Base-by-base conservation (phyloP, 2,888 invertebrate species). In the Ochropacha duplaris region DNA sequence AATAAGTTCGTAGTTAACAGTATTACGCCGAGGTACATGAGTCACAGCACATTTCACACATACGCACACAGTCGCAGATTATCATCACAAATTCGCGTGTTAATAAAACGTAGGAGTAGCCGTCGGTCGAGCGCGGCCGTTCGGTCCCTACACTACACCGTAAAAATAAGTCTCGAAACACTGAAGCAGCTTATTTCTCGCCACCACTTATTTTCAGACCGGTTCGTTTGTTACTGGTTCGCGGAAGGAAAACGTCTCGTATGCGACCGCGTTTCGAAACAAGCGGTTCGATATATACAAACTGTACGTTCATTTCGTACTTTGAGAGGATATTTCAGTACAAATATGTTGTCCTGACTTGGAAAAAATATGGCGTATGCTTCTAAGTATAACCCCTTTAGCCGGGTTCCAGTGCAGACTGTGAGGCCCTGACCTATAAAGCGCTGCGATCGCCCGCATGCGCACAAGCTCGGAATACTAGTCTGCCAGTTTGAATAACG, bases 351-450 rank as follows among this genome's bases (percentile, higher is more conserved):
- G 19, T 19, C 16, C 44, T 44, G 28, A 24, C 31, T 19, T 31
- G 51, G 28, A 31, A 31, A 61, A 70, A 77, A 71, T 83, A 84
- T 79, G 76, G 78, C 80, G 83, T 81, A 68, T 74, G 79, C 19
- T 78, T 83, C 81, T 81, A 79, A 80, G 84, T 84, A 79, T 87
- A 86, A 81, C 77, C 78, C 80, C 44, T 80, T 76, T 74, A 76
- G 81, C 83, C 84, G 81, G 83, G 78, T 82, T 81, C 84, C 82
- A 84, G 86, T 86, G 78, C 86, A 84, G 86, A 86, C 88, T 85
- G 88, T 72, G 81, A 84, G 79, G 84, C 91, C 91, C 84, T 90
- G 92, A 90, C 90, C 90, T 83, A 88, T 83, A 84, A 86, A 82
- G 78, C 74, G 72, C 71, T 74, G 79, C 77, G 81, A 71, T 81